Evolutionary conservation across 2,113 vertebrate genomes (phyloP), one percentile per base, ranked within the genome.

Genomic region (Nothobranchius furzeri): DNA sequence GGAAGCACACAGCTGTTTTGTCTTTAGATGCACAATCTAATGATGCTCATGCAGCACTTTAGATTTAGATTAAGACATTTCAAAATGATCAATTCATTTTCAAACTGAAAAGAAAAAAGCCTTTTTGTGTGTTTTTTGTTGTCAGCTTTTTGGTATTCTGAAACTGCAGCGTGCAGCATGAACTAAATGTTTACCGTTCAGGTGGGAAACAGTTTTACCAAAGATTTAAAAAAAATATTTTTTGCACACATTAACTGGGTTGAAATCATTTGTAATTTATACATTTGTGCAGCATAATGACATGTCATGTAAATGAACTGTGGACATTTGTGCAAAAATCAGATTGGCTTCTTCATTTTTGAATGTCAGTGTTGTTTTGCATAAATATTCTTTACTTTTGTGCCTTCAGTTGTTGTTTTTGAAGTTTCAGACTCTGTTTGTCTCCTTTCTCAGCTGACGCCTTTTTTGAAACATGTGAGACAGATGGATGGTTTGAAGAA

Each of bases 401-500:
- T 73, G 67, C 63, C 47, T 46, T 62, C 9, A 24, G 42, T 15
- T 63, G 40, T 57, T 70, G 20, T 57, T 69, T 49, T 61, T 56
- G 11, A 37, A 82, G 84, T 66, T 81, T 65, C 47, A 79, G 67
- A 49, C 68, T 65, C 17, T 76, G 67, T 87, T 75, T 92, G 63
- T 87, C 80, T 80, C 72, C 61, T 78, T 15, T 60, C 25, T 91
- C 93, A 92, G 92, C 89, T 65, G 88, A 92, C 94, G 94, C 91
- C 81, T 90, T 83, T 85, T 93, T 92, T 79, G 92, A 93, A 87
- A 90, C 87, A 90, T 93, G 93, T 93, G 84, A 94, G 85, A 75
- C 93, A 80, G 7, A 92, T 93, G 87, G 93, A 92, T 93, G 93
- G 90, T 94, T 96, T 70, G 73, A 94, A 95, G 87, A 88, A 85